Base-by-base conservation (phyloP, 2,888 invertebrate genomes). In the Apeira syringaria region DNA sequence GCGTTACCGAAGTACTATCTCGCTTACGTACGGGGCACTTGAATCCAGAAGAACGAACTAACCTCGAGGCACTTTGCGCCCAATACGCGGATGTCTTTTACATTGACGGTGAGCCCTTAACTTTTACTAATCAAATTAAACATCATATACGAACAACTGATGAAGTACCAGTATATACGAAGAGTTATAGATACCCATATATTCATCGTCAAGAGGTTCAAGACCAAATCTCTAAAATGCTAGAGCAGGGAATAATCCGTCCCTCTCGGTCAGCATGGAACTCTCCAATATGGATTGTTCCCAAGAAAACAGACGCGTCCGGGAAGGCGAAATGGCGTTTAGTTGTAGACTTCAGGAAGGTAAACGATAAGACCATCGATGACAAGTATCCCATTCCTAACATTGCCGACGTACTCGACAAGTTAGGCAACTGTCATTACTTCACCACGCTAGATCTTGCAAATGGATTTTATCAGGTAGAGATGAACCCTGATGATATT, bases 1-100 rank as follows among this genome's bases (percentile, higher is more conserved):
- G 61, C 10, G 45, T 26, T 0, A 10, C 49, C 5, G 43, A 57
- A 6, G 54, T 57, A 5, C 3, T 57, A 5, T 52, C 60, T 6
- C 56, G 59, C 0, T 31, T 68, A 3, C 57, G 66, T 3, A 66
- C 61, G 0, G 53, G 61, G 3, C 66, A 67, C 44, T 22, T 67
- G 7, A 64, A 66, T 13, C 22, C 31, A 0, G 65, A 68, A 17
- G 64, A 64, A 51, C 15, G 15, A 15, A 15, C 47, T 46, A 1
- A 40, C 39, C 27, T 61, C 15, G 15, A 7, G 35, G 0, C 35
- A 56, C 15, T 15, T 4, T 56, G 53, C 30, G 10, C 47, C 1
- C 25, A 40, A 0, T 63, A 61, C 24, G 35, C 52, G 8, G 60
- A 61, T 10, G 50, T 59, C 0, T 59, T 61, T 27, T 47, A 57